Base-by-base conservation (phyloP, 2,888 invertebrate species). In the Strigamia maritima region DNA sequence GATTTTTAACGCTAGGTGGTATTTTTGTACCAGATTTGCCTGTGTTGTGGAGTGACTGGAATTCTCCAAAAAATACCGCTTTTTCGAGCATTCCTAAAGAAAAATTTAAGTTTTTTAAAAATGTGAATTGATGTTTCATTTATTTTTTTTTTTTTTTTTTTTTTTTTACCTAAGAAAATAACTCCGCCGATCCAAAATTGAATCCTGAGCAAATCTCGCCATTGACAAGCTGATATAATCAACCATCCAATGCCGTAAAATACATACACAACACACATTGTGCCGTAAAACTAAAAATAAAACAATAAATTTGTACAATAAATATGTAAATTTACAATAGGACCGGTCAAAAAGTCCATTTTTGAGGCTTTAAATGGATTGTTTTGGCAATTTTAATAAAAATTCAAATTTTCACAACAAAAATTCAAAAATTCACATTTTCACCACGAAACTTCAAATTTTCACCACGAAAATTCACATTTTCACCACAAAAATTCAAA, bases 101-200 rank as follows among this genome's bases (percentile, higher is more conserved):
- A n/a, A 8, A 7, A 65, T 8, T 65, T 22, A n/a, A n/a, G n/a
- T n/a, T n/a, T n/a, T n/a, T n/a, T n/a, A n/a, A n/a, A n/a, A n/a
- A n/a, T n/a, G n/a, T n/a, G n/a, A n/a, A n/a, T n/a, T n/a, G n/a
- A n/a, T n/a, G 2, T 19, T 60, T 60, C 0, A 60, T 3, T 22
- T 19, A 12, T 0, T 1, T 60, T 19, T 60, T 4, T 35, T 6
- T 70, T n/a, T 6, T 16, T n/a, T n/a, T 70, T 6, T 44, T 10
- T 44, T n/a, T 44, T 44, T 82, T 81, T 81, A 86, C 96, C 94
- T 1, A 96, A 87, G 14, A 96, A 87, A 79, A 96, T 94, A 14
- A 96, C 95, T 35, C 91, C 95, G 7, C 95, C 96, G 84, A 98
- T 95, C 96, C 97, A 97, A 87, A 95, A 97, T 88, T 98, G 97